Evolutionary conservation across 2,888 invertebrate genomes (phyloP).

Genomic region (Macrosoma leucophasiata): DNA sequence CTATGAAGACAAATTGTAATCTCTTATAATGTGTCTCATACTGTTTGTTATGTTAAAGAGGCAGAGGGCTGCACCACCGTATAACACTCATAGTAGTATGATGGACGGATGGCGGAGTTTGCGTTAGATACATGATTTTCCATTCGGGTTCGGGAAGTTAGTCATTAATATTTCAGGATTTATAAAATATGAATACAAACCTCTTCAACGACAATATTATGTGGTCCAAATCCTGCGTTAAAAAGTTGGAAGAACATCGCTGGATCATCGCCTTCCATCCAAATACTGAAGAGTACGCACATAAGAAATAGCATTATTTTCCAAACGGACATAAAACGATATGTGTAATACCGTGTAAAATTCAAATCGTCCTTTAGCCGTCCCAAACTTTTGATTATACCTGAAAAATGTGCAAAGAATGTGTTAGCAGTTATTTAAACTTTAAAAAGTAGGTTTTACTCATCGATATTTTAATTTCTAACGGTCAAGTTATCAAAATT

Average conservation of each 20-base stretch:
- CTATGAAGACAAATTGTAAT: no score
- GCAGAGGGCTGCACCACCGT: no score
- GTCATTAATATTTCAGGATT: not conserved
- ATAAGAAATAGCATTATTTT: conserved; percentile 89
- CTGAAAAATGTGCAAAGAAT: conserved; percentile 43
- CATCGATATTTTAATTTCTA: no score
- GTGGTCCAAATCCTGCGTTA: conserved; percentile 83
- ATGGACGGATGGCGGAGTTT: no score
- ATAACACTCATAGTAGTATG: no score
- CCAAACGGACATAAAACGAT: conserved; percentile 93
- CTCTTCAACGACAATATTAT: conserved; percentile 86
- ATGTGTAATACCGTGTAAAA: conserved; percentile 89
- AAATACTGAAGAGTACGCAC: conserved; percentile 81
- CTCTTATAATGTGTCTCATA: no score
- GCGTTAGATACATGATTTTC: no score
- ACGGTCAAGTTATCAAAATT: no score
- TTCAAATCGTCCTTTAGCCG: conserved; percentile 87
- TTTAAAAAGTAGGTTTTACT: no score
- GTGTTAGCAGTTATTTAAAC: not conserved
- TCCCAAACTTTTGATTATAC: conserved; percentile 83
- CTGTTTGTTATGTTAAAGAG: no score
- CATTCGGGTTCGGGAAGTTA: no score
- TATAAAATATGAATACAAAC: conserved; percentile 39
- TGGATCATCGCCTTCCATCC: conserved; percentile 85
- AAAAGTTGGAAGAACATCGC: conserved; percentile 86